These are phyloP conservation scores for Polyommatus icarus DNA, from an alignment of 2,888 invertebrate species.

Conservation along the genomic window DNA sequence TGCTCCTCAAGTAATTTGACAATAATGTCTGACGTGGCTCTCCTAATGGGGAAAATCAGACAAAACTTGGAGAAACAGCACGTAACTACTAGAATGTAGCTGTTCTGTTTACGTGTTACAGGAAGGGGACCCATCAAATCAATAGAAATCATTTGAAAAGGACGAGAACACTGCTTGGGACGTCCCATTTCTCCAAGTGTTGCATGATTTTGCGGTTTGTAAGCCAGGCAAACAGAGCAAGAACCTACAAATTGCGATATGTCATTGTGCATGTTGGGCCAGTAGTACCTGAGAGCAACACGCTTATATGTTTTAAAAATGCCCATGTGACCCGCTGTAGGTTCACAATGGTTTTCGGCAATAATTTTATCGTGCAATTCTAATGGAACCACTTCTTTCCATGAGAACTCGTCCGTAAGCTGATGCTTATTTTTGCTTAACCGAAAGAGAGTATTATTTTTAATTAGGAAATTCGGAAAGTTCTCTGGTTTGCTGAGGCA, in stretches of 20 bases:
- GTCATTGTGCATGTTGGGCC: constrained; percentile 42
- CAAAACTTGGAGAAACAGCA: constrained; percentile 41
- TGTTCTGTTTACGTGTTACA: not conserved
- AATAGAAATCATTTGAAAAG: constrained; percentile 39
- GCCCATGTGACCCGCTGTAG: constrained; percentile 42
- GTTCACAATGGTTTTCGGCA: constrained; percentile 25
- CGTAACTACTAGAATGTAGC: constrained; percentile 36
- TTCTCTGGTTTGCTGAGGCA: not conserved
- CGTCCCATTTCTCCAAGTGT: constrained; percentile 40
- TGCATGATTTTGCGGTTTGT: constrained; percentile 35
- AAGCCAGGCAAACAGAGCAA: constrained; percentile 30
- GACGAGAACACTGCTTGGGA: constrained; percentile 37
- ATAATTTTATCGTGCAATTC: not conserved
- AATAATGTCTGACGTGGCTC: constrained; percentile 34
- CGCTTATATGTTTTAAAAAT: constrained; percentile 44
- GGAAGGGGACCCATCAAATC: constrained; percentile 40
- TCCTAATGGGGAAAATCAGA: constrained; percentile 33
- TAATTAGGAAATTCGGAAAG: not conserved
- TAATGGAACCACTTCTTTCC: not conserved
- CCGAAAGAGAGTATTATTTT: not conserved
- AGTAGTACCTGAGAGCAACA: constrained; percentile 36
- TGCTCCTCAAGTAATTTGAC: constrained; percentile 36
- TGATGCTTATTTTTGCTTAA: not conserved
- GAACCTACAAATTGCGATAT: constrained; percentile 37
- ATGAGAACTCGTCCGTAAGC: not conserved